Evolutionary conservation across 2,888 invertebrate genomes (phyloP), one percentile per base, ranked within the genome.

Genomic region (Isoperla grammatica): DNA sequence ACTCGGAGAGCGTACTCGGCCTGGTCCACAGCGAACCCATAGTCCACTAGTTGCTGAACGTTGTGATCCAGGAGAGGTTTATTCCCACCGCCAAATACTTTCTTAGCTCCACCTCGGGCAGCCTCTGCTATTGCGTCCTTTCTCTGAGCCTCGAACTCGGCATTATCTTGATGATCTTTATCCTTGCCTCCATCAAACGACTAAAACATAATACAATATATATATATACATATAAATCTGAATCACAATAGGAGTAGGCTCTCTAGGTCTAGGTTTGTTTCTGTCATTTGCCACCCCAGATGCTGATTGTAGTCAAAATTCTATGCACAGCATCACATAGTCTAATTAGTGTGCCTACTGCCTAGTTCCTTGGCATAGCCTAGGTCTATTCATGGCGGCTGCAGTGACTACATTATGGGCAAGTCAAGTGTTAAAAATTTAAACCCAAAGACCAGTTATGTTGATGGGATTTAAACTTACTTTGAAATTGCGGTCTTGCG

Each of bases 111-210:
- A 61, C 80, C 80, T 68, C 87, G 86, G 48, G 88, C 83, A 37
- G 91, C 93, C 71, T 91, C 92, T 12, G 92, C 91, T 68, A 95
- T 94, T 0, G 91, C 92, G 64, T 90, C 93, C 71, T 88, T 88
- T 61, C 95, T 80, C 73, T 91, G 91, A n/a, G 86, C 83, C 71
- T 93, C 91, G 77, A 95, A 95, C 71, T 92, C 93, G 1, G 83
- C 83, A 73, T 90, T 86, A 65, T 88, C 88, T 68, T 84, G 83
- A 11, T 72, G 72, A 63, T 79, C 76, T 61, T 78, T 78, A 58
- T 87, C 83, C 71, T 84, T 84, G 9, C 65, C 59, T 4, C 65
- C 62, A 39, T 68, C 67, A 49, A 65, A 54, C n/a, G 64, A 64
- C 63, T 66, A 56, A 9, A 59, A 54, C 48, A 43, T 35, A 53